phyloP scores from a whole-genome alignment of 2,888 invertebrate species.

The Tetranychus truncatus region DNA sequence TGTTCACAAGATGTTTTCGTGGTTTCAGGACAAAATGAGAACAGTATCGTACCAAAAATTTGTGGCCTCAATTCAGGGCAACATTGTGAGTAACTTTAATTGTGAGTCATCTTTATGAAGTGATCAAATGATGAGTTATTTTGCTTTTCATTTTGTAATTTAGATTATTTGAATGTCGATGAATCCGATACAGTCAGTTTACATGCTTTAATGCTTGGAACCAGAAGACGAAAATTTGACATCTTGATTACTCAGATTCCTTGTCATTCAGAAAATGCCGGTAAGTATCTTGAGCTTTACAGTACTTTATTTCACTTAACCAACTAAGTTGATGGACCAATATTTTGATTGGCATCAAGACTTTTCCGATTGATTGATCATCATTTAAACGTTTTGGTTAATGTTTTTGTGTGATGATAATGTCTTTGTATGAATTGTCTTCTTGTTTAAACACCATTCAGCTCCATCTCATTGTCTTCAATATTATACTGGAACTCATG shows the following conservation, averaged over 20 bases:
- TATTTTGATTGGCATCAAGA: neutral
- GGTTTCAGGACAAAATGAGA: slow-evolving; percentile 28
- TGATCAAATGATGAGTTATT: neutral
- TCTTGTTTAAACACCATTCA: neutral
- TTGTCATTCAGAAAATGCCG: slow-evolving; percentile 24
- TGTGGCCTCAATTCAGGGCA: slow-evolving; percentile 29
- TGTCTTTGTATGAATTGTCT: neutral
- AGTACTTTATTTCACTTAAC: neutral
- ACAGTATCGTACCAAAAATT: slow-evolving; percentile 28
- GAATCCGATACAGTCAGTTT: slow-evolving; percentile 27
- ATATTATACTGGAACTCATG: slow-evolving; percentile 27
- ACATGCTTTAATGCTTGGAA: slow-evolving; percentile 26
- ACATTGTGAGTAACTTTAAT: slow-evolving; percentile 24
- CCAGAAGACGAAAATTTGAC: slow-evolving; percentile 26
- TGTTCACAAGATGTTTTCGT: slow-evolving; percentile 28
- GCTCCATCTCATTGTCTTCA: slow-evolving; percentile 29
- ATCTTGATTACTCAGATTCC: slow-evolving; percentile 28
- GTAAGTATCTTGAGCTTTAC: slow-evolving; percentile 17
- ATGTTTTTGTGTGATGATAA: neutral
- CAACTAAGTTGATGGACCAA: neutral
- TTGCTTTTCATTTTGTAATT: neutral
- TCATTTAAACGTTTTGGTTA: neutral
- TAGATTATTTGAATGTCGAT: slow-evolving; percentile 27
- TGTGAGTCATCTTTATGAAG: neutral
- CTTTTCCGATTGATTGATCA: too few species aligned